A percentile compares a stretch with the other conserved stretches of the same genome.
Evolutionary conservation across 35 echinoderm and acorn worm species (phyloP).

Genomic region (Eucidaris tribuloides): DNA sequence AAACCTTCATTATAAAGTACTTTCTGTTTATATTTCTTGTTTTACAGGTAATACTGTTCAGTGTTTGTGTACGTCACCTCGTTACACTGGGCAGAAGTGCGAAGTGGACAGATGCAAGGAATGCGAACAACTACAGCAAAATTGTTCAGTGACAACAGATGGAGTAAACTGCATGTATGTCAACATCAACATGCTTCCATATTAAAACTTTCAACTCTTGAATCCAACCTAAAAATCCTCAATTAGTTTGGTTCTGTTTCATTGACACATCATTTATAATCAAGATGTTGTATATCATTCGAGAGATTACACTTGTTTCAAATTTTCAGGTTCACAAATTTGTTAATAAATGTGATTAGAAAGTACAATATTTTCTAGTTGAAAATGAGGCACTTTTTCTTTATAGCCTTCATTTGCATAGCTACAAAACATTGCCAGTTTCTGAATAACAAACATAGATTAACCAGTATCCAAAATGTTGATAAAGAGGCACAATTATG

Average conservation of each 20-base stretch:
- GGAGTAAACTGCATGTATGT: constrained; percentile 19
- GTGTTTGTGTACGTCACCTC: constrained; percentile 1
- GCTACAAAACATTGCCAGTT: too few species aligned
- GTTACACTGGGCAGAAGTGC: constrained; percentile 8
- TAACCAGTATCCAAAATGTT: too few species aligned
- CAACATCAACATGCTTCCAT: neutral
- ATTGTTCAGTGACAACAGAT: neutral
- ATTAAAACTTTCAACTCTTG: neutral
- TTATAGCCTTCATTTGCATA: too few species aligned
- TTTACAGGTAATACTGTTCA: neutral
- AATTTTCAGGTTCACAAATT: too few species aligned
- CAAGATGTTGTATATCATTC: neutral
- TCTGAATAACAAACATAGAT: too few species aligned
- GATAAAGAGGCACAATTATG: too few species aligned
- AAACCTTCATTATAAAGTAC: neutral
- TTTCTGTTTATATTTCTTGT: neutral
- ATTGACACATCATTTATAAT: neutral
- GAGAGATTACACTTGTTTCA: too few species aligned
- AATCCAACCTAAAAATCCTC: neutral
- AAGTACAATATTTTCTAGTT: too few species aligned
- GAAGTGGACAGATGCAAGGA: constrained; percentile 3
- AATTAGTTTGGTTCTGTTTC: neutral
- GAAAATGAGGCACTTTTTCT: too few species aligned
- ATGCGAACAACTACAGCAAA: neutral
- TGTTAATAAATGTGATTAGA: too few species aligned